Base-by-base conservation (phyloP, 2,113 vertebrate genomes). In the Epinephelus lanceolatus region DNA sequence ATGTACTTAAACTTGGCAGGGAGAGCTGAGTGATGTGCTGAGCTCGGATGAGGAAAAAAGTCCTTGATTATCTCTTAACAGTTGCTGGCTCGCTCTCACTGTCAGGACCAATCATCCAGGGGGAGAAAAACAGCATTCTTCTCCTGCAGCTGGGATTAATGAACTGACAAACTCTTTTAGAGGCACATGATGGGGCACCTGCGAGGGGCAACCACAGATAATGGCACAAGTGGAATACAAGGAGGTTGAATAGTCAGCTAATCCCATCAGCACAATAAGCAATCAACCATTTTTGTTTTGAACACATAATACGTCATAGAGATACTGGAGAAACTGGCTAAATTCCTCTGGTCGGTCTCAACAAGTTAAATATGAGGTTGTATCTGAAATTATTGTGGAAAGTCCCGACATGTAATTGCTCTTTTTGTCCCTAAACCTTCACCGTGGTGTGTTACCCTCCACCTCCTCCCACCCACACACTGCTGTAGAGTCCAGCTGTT, bases 401-500 rank as follows among this genome's bases (percentile, higher is more conserved):
- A 89, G 27, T 80, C 59, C 33, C 55, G 9, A 2, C 5, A 3
- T 75, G 61, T 14, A 51, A 42, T 73, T 55, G 18, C 45, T 78
- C 61, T 73, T 76, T 70, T 66, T 69, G 67, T 81, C 73, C 66
- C 33, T 70, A 68, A 70, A 51, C 70, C 33, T 71, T 59, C 55
- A 52, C 37, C 3, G 51, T 56, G 61, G 77, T 71, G 75, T 86
- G 73, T 67, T 93, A 93, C 95, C 93, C 76, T 59, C 80, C 23
- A 19, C 60, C 52, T 68, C 67, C 42, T 66, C 56, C 65, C 33
- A 77, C 91, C 91, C 93, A 85, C 84, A 92, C 89, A 18, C 77
- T 91, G 95, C 95, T 94, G 93, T 86, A 65, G 72, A 73, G 81
- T 91, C 95, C 96, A 96, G 96, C 95, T 90, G 90, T 84, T 74